Evolutionary conservation across 2,797 vertebrate species (phyloP), one percentile per base, ranked within the genome.

Genomic region (Fringilla coelebs): DNA sequence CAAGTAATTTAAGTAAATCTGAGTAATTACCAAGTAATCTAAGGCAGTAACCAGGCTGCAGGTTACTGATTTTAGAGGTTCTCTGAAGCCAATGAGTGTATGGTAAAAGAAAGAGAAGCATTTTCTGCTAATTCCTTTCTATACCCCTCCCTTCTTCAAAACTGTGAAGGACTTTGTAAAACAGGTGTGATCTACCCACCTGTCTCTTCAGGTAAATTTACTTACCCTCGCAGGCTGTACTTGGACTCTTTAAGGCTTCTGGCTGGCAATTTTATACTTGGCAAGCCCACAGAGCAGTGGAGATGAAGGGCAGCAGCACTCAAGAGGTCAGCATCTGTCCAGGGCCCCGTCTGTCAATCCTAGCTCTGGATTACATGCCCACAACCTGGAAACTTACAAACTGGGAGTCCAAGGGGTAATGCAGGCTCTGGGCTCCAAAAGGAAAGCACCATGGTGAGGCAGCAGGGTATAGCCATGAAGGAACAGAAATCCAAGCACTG

Each of bases 361-460:
- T 24, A 3, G 7, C 38, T 46, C 43, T 40, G 57, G 34, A 17
- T 25, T 29, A 36, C 0, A 0, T 22, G 36, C 25, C 24, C 48
- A 54, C 68, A 73, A 17, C 31, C 43, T 77, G 21, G 10, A 38
- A 76, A 43, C 0, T 0, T 11, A 34, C 10, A 40, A 13, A 57
- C 38, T n/a, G 78, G 24, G 48, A 75, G 34, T 14, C 14, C 21
- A 7, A 31, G 25, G 34, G 31, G 17, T 25, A 19, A 14, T 2
- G 24, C 28, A n/a, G 61, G 6, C 20, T 24, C 11, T 1, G 3
- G 13, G 36, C 15, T 60, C 40, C 0, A 0, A 40, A 45, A 6
- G 19, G 62, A 63, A 72, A 32, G 20, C 7, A 5, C 25, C 5
- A 6, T 2, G 0, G 26, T 21, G 45, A 79, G 38, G 68, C 3